Percentiles rank a stretch among this genome's conserved stretches.
These are phyloP conservation scores for Actenoides hombroni DNA, from an alignment of 2,113 vertebrate species.

Conservation along the genomic window DNA sequence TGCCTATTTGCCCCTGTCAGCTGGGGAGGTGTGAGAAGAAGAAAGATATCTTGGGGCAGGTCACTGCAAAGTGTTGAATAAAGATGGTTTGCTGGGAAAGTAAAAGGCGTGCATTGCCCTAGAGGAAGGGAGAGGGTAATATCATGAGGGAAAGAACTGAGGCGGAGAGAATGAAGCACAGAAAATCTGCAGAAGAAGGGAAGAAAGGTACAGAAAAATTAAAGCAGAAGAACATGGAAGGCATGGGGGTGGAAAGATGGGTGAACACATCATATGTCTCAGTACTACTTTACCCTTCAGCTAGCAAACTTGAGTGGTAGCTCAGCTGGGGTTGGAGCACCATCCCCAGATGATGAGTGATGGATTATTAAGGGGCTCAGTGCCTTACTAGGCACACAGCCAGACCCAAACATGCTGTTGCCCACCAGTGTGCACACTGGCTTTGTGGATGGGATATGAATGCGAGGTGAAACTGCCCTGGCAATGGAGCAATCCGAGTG, in stretches of 20 bases:
- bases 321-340: not conserved
- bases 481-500: fast-evolving
- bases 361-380: not conserved
- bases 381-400: not conserved
- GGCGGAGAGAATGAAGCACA: not conserved
- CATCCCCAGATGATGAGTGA: not conserved
- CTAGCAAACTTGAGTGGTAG: not conserved
- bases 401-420: not conserved
- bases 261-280: not conserved
- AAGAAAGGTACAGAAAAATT: not conserved
- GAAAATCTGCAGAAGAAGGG: not conserved
- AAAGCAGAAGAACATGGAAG: not conserved
- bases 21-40: not conserved
- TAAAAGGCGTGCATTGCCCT: not conserved
- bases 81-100: not conserved
- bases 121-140: not conserved
- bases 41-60: not conserved
- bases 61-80: not conserved
- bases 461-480: not conserved
- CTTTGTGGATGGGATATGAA: not conserved
- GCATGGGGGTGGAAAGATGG: not conserved
- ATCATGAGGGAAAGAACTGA: not conserved
- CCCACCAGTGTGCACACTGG: not conserved
- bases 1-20: not conserved
- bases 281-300: not conserved